Base-by-base conservation (phyloP, 2,888 invertebrate species). In the Teleiodes luculella region DNA sequence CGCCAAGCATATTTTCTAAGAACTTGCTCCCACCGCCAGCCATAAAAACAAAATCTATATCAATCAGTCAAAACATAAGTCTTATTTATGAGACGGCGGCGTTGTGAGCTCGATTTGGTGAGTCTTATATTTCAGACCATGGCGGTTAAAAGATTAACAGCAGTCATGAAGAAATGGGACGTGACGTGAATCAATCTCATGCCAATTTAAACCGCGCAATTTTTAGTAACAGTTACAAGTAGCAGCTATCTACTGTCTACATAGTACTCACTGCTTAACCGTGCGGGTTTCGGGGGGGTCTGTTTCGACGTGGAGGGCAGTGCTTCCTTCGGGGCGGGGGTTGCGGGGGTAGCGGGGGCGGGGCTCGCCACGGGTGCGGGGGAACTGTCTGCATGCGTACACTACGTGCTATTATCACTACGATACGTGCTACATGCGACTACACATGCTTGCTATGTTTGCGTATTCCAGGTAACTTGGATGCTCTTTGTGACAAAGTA, bases 321-420 rank as follows among this genome's bases (percentile, higher is more conserved):
- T 14, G 67, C 67, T 57, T 55, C 61, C 58, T 24, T 24, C 24
- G 3, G 24, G 24, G n/a, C 61, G 61, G 54, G 57, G 60, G 61
- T 16, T 2, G 16, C 58, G 56, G 57, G 70, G 54, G 59, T 59
- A 45, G 56, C 68, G 41, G 56, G 54, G 28, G 52, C 52, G 30
- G 60, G 47, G 49, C 60, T 46, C 39, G 55, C 5, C 24, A 50
- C 39, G 35, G 55, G 30, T 39, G 57, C 60, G 57, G 65, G 65
- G 65, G 69, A 69, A 67, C 68, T 70, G 66, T 80, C 87, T 87
- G 86, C 88, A 86, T 87, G 87, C 86, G 82, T 70, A 82, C 74
- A 80, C 87, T 87, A 87, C 86, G 86, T 86, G 87, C 87, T 76
- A 78, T 85, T 84, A 84, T 70, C 68, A 61, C 80, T 82, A 84